Evolutionary conservation across 1,140 invertebrate genomes (phyloP), one percentile per base, ranked within the genome.

Genomic region (Temnothorax longispinosus): DNA sequence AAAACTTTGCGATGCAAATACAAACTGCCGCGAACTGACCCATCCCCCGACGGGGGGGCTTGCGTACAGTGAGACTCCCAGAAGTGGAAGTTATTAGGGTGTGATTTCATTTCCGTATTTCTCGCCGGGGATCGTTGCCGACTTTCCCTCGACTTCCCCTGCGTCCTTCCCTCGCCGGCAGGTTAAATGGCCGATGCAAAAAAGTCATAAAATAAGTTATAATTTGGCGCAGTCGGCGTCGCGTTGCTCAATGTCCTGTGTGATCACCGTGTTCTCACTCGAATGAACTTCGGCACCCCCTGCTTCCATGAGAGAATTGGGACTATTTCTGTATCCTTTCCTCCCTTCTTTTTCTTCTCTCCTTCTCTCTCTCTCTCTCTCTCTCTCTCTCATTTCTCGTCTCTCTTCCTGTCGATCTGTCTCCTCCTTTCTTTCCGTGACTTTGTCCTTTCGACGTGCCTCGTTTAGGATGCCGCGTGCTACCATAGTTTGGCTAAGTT

Each of bases 171-270:
- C 52, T 80, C 78, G 77, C 35, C 65, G 89, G 92, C 88, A 90
- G 92, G 93, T 95, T 95, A 95, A 95, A 95, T 95, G 95, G 93
- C 90, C 95, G 93, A 93, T 95, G 93, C 93, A 95, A 95, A 95
- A 95, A 95, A 95, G 92, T 95, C 94, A 93, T 95, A 95, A 95
- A 95, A 95, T 95, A 95, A 95, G 95, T 95, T 95, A 95, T 95
- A 95, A 95, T 95, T 95, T 95, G 94, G 92, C 94, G 93, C 92
- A 95, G 94, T 94, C 93, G 94, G 91, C 93, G 93, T 94, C 92
- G 91, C 93, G 92, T 87, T 95, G 95, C 89, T 95, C 94, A 95
- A 95, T 95, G 95, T 95, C 93, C 95, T 94, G 94, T 95, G 85
- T 95, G 95, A 95, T 95, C 95, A 95, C 94, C 92, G 91, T 76